Evolutionary conservation across 2,797 vertebrate genomes (phyloP), one percentile per base, ranked within the genome.

Genomic region (Choloepus didactylus): DNA sequence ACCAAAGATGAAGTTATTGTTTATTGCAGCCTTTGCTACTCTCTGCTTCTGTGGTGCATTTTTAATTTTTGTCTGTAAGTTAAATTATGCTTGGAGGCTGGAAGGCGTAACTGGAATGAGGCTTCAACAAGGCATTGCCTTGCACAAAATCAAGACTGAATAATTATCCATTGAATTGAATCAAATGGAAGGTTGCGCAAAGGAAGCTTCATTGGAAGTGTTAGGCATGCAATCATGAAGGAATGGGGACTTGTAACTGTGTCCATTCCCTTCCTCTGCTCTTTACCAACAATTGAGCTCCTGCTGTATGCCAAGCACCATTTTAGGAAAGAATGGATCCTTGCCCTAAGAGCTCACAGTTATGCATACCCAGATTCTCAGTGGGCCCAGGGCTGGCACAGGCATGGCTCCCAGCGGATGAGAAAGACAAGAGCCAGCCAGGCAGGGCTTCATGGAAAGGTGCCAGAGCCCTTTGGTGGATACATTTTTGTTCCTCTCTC

Each of bases 131-230:
- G 0, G 1, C 90, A 84, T 92, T 67, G 83, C 95, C 70, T 87
- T 89, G 95, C 80, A 54, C n/a, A 0, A 44, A 81, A 70, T 89
- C 79, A 73, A 89, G 86, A 72, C 95, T 83, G 84, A 44, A 0
- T 90, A 95, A 96, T 97, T 97, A 97, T 92, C 91, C 2, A 0
- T 27, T 86, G 89, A 79, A 89, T 91, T 54, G 66, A 96, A 93
- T 95, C 82, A 89, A 69, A 95, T 91, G 62, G 95, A 69, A 91
- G 88, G 75, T 84, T 90, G 86, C 69, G 62, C 77, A 82, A 95
- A 94, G 82, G 88, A 75, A 95, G 90, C 86, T 76, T n/a, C 76
- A 5, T 44, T 62, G 67, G 44, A 87, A 76, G 89, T 87, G 95
- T 72, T 2, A 8, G 83, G 89, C 76, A 29, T 14, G 95, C 96